Conservation (phyloP, 2,797 vertebrate genomes). For the Poeciliopsis presidionis region DNA sequence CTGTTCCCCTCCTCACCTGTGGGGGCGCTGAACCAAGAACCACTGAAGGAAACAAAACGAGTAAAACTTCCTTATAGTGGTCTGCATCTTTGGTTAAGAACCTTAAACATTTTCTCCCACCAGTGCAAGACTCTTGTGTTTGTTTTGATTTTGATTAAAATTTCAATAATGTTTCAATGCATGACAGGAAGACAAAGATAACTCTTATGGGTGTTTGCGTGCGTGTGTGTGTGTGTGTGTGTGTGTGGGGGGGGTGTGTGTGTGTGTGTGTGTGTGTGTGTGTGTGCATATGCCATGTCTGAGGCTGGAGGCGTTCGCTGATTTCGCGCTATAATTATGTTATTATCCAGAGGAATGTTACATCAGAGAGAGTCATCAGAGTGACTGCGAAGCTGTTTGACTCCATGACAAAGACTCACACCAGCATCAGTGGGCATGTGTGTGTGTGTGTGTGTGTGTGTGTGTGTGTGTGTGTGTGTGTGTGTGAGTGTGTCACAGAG, state of each 20-base stretch:
- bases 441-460: conserved; percentile 24
- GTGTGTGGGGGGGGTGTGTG: background rate
- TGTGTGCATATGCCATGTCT: conserved; percentile 15
- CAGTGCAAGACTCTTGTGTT: too few species aligned
- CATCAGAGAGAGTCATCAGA: conserved; percentile 43
- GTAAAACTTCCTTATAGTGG: too few species aligned
- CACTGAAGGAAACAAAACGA: too few species aligned
- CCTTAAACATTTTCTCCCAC: too few species aligned
- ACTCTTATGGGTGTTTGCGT: background rate
- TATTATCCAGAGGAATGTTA: conserved; percentile 62
- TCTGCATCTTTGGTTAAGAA: too few species aligned
- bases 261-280: background rate
- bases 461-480: conserved; percentile 2
- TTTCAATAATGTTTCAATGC: background rate
- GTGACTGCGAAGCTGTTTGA: conserved; percentile 26
- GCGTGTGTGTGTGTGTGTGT: background rate
- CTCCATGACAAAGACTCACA: conserved; percentile 31
- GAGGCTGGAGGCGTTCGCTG: conserved; percentile 33
- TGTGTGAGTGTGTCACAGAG: background rate
- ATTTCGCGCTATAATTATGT: conserved; percentile 58
- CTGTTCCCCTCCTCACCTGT: too few species aligned
- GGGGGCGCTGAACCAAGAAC: too few species aligned
- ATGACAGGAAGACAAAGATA: background rate
- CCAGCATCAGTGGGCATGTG: conserved; percentile 9
- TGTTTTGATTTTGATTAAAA: background rate